Evolutionary conservation across 2,888 invertebrate genomes (phyloP).

Genomic region (Himalopsyche anomala): DNA sequence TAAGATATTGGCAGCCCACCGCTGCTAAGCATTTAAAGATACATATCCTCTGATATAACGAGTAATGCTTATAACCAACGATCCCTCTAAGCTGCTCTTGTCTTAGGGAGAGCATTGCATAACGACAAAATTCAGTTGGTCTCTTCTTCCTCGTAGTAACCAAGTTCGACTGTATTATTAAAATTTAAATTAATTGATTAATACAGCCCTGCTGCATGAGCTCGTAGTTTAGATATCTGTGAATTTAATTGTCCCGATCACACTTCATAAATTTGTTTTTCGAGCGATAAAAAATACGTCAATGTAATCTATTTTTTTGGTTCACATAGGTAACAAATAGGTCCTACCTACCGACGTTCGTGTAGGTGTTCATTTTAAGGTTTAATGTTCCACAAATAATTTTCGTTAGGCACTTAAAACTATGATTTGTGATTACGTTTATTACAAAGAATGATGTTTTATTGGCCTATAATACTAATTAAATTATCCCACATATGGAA

Average conservation of each 20-base stretch:
- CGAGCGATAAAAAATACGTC: background rate
- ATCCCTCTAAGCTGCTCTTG: no score
- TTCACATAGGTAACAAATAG: background rate
- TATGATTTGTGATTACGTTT: slow-evolving; percentile 21
- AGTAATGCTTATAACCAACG: no score
- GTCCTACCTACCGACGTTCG: background rate
- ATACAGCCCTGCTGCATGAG: background rate
- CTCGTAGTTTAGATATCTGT: background rate
- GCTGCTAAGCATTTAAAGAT: no score
- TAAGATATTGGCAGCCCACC: no score
- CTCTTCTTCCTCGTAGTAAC: no score
- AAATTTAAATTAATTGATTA: background rate
- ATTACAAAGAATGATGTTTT: background rate
- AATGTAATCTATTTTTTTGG: background rate
- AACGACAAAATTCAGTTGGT: no score
- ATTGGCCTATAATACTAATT: slow-evolving; percentile 16
- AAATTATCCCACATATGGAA: slow-evolving; percentile 26
- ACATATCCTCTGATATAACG: no score
- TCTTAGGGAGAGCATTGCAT: no score
- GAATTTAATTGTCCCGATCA: slow-evolving; percentile 8
- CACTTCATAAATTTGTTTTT: slow-evolving; percentile 9
- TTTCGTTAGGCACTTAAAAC: slow-evolving; percentile 13
- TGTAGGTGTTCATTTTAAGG: slow-evolving; percentile 20
- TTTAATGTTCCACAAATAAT: slow-evolving; percentile 26
- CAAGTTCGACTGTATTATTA: no score